Evolutionary conservation across 2,888 invertebrate species (phyloP), one percentile per base, ranked within the genome.

Genomic region (Branchellion lobata): DNA sequence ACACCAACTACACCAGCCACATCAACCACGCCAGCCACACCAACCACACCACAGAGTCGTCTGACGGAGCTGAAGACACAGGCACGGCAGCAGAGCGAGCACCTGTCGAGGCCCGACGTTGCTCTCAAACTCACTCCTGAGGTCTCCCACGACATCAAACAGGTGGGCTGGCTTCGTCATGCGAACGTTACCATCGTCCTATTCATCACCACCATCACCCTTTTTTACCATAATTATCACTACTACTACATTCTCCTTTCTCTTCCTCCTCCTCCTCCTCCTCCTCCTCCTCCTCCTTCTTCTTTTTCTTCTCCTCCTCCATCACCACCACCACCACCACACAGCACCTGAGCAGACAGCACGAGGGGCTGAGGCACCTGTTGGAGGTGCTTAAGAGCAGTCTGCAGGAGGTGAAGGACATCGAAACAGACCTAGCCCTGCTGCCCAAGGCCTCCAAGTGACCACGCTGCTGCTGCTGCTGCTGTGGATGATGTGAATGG

Each of bases 1-100:
- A 40, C 40, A 8, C 5, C 40, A 40, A 40, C 40, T 40, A 40
- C n/a, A 40, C 40, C 40, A 40, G 14, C 5, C 40, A 8, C 40
- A 5, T 14, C 40, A 5, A 40, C 40, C 5, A 40, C 40, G 8
- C 40, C 40, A 5, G 14, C 40, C 40, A 40, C 40, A 8, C 5
- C 40, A 40, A 40, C 40, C 14, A 40, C 14, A 80, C 83, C 87
- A 40, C 86, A 93, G 92, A 95, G 95, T 80, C 92, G 95, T 78
- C 90, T 96, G 79, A 94, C 94, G 87, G 96, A 96, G 89, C 89
- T 96, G 84, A 89, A 95, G 83, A 94, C 95, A 24, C 94, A 94
- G 83, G 92, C 95, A 47, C 82, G 88, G 71, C 87, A 88, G 87
- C 88, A 88, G 84, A 87, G 86, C 81, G 87, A 88, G 81, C 82